Percentiles rank a stretch among this genome's conserved stretches.
Evolutionary conservation across 2,888 invertebrate genomes (phyloP).

Genomic region (Enchytraeus crypticus): DNA sequence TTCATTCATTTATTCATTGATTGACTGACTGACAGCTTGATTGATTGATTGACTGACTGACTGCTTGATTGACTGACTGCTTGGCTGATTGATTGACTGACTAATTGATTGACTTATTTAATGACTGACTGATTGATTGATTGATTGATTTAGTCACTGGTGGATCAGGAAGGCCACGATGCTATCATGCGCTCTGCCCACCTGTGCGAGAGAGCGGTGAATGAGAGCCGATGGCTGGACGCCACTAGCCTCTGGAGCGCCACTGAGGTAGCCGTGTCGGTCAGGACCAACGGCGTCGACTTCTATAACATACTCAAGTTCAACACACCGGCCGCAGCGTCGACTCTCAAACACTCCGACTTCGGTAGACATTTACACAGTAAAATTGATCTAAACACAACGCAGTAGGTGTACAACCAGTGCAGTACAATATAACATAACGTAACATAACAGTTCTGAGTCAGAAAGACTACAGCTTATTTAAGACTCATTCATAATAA

Average conservation of each 20-base stretch:
- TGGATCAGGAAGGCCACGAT: conserved; percentile 17
- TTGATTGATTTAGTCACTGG: too few relatives aligned
- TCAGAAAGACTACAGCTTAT: too few relatives aligned
- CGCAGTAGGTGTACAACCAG: background rate
- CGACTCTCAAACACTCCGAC: background rate
- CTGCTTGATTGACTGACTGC: too few relatives aligned
- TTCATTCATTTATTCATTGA: too few relatives aligned
- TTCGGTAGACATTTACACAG: background rate
- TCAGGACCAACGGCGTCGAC: conserved; percentile 21
- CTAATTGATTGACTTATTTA: too few relatives aligned
- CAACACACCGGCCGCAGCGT: background rate
- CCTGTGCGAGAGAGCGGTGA: conserved; percentile 2
- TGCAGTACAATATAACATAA: too few relatives aligned
- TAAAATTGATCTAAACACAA: background rate
- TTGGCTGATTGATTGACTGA: too few relatives aligned
- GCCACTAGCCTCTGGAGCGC: conserved; percentile 13
- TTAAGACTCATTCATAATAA: too few relatives aligned
- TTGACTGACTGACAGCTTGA: too few relatives aligned
- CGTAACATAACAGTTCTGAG: too few relatives aligned
- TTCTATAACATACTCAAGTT: conserved; percentile 29
- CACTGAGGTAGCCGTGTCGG: conserved; percentile 14
- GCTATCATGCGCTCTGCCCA: conserved; percentile 13
- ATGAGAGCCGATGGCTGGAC: conserved; percentile 1
- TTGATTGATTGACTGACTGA: too few relatives aligned
- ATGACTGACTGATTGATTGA: too few relatives aligned